Evolutionary conservation across 2,113 vertebrate genomes (phyloP), one percentile per base, ranked within the genome.

Genomic region (Oryzias javanicus): DNA sequence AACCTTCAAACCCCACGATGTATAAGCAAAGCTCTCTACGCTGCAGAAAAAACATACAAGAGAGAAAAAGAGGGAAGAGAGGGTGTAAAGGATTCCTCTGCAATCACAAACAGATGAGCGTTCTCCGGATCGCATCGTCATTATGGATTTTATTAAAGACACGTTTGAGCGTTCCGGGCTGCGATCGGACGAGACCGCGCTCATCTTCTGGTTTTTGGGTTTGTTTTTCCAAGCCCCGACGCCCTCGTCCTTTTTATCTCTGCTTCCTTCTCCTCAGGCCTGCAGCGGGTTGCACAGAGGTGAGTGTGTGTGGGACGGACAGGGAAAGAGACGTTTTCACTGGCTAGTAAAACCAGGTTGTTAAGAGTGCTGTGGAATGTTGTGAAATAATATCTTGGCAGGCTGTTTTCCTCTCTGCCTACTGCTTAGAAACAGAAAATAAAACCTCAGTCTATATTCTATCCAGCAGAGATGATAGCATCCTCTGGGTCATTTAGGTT

Each of bases 81-180:
- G 53, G 76, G 49, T 2, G 45, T 1, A 42, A 58, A 79, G 81
- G 77, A 85, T 87, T 87, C 83, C 83, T 80, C 60, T 64, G 69
- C 79, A 84, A 89, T 77, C 65, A 86, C 70, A 86, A 89, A 61
- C 87, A 87, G 87, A 89, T 87, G 81, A 86, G 25, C 64, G 67
- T 72, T 82, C 63, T 49, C 66, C 42, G 14, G 19, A 41, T 53
- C 41, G 51, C 60, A 41, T 42, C 14, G 55, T 61, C 42, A 35
- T 62, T n/a, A 51, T 61, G 60, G 19, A 29, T 47, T 79, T 72
- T 72, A 71, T 76, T 65, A 67, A 67, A 19, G 65, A 74, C 83
- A 80, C 76, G 69, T 80, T 84, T 62, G 71, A 60, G 69, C 60
- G 83, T 72, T 50, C 44, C 14, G 27, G 29, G 67, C 72, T 60